Base-by-base conservation (phyloP, 2,113 vertebrate species). In the Epinephelus moara region DNA sequence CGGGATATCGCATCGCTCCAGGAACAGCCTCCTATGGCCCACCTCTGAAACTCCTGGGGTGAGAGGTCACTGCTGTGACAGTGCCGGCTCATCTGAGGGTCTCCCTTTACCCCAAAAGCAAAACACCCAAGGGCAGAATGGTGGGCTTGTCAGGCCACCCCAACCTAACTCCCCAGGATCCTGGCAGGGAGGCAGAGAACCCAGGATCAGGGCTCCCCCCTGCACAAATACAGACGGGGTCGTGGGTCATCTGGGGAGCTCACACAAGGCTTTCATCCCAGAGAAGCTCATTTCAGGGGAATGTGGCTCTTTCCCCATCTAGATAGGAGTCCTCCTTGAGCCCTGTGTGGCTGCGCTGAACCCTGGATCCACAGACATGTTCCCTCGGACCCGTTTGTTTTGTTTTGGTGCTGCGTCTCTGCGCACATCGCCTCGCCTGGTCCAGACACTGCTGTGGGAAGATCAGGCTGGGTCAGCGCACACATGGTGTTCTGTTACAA, bases 341-440 rank as follows among this genome's bases (percentile, higher is more conserved):
- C 94, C 94, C 95, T 94, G 93, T 95, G 96, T 95, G 94, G 95
- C 94, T 94, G 93, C 53, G 81, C 89, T 95, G 93, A 96, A 95
- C 94, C 91, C 93, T 90, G 94, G 94, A 96, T 93, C n/a, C 88
- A 94, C 94, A 93, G 94, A 93, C 93, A 53, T 95, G 95, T 91
- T 95, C 94, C 90, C 52, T 88, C 63, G 84, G 77, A 85, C 82
- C 59, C 67, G 50, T 88, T 93, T 95, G 93, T 96, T 96, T 95
- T 95, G 93, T 94, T 96, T 96, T 84, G 95, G 95, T 95, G 91
- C 94, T 93, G 93, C 85, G 83, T 95, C 94, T 95, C 94, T 90
- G 95, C 89, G 93, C 94, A 94, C 95, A 95, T 94, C 86, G 93
- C 94, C 91, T 90, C 64, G 89, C 91, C 92, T 91, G 90, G 92